phyloP scores from a whole-genome alignment of 37 sponge, comb jelly and placozoan genomes.

The Aphrocallistes beatrix region DNA sequence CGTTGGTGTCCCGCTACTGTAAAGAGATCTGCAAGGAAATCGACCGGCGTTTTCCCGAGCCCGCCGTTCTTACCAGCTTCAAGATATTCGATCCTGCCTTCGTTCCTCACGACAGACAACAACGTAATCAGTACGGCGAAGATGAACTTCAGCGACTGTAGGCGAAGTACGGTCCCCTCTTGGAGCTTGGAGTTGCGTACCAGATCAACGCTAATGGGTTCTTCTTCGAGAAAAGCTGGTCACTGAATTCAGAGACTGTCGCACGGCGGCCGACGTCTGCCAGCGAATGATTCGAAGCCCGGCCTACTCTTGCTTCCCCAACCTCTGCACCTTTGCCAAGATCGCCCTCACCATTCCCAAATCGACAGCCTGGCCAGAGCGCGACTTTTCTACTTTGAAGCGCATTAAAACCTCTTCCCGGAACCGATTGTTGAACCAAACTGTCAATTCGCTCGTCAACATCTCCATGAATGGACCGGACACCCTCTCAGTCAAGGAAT shows the following conservation, averaged over 20 bases:
- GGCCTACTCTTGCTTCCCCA: not conserved
- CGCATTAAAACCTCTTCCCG: not conserved
- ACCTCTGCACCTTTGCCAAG: not conserved
- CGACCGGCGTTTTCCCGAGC: slow-evolving; percentile 1
- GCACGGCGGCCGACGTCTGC: not conserved
- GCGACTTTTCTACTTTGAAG: not conserved
- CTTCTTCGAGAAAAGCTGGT: not conserved
- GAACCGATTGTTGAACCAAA: not conserved
- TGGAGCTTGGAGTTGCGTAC: not conserved
- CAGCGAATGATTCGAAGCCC: not conserved
- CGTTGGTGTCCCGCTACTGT: not conserved
- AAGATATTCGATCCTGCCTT: not conserved
- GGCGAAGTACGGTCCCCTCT: too few relatives aligned
- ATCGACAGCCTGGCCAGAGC: not conserved
- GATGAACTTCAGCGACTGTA: not conserved
- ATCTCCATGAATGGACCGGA: not conserved
- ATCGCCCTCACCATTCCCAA: not conserved
- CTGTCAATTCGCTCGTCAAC: not conserved
- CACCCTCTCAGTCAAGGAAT: not conserved
- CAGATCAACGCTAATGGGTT: not conserved
- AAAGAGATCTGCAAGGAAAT: not conserved
- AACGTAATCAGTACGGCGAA: slow-evolving; percentile 9
- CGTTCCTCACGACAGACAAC: slow-evolving; percentile 3
- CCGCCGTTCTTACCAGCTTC: slow-evolving; percentile 16
- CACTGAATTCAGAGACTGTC: not conserved